Evolutionary conservation across 2,888 invertebrate genomes (phyloP).

Genomic region (Eustalomyia histrio): DNA sequence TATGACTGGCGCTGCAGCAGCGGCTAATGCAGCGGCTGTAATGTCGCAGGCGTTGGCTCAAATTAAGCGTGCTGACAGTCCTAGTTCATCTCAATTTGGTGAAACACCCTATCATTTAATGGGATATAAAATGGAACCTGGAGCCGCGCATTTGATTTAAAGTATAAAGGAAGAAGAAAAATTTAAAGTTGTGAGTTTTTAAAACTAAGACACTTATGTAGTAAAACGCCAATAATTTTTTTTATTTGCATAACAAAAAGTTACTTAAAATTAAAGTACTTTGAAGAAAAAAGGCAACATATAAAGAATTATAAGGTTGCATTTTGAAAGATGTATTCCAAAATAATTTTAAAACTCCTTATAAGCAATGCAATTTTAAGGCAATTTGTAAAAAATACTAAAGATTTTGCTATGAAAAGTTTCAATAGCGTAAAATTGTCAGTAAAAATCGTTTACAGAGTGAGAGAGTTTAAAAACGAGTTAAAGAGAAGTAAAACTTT

Average conservation of each 20-base stretch:
- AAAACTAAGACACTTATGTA: constrained; percentile 52
- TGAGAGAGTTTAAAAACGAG: too few relatives aligned
- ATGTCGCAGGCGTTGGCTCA: constrained; percentile 72
- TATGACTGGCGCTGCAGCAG: constrained; percentile 53
- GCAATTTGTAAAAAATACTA: too few relatives aligned
- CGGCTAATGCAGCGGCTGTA: constrained; percentile 63
- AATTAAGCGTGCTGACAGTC: constrained; percentile 81
- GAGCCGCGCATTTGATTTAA: constrained; percentile 56
- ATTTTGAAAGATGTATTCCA: too few relatives aligned
- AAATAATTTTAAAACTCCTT: too few relatives aligned
- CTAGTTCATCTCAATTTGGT: constrained; percentile 80
- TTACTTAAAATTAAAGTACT: background rate
- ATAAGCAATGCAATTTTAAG: too few relatives aligned
- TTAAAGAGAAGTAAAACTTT: too few relatives aligned
- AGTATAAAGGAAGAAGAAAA: background rate
- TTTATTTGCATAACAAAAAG: constrained; percentile 9
- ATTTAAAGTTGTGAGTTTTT: constrained; percentile 61
- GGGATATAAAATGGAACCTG: constrained; percentile 77
- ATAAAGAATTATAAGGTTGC: background rate
- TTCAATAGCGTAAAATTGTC: too few relatives aligned
- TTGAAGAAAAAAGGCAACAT: background rate
- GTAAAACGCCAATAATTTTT: constrained; percentile 26
- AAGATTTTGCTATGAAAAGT: too few relatives aligned
- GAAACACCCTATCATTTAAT: constrained; percentile 88
- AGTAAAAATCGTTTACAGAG: too few relatives aligned